Base-by-base conservation (phyloP, 2,888 invertebrate genomes). In the Spicauda simplicius region DNA sequence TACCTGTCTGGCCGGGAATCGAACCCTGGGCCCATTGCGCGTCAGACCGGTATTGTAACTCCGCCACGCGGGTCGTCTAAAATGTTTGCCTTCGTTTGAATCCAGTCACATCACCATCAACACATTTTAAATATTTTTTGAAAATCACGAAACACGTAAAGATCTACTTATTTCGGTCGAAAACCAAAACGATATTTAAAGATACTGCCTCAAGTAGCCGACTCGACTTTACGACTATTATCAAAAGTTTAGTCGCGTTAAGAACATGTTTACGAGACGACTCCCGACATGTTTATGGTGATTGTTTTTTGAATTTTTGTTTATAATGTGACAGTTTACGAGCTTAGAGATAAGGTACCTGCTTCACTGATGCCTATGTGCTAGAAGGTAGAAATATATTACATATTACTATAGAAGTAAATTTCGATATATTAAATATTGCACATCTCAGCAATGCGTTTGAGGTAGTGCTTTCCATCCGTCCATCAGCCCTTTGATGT, bases 321-420 rank as follows among this genome's bases (percentile, higher is more conserved):
- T 71, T 69, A 68, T 65, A 64, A 71, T 68, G 72, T 74, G 74
- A 71, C 71, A 71, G 70, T 72, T 72, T 68, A 72, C 62, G 69
- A 56, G 62, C 45, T 30, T 11, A 41, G 41, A 11, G 41, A 41
- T 57, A 41, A 64, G 25, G 41, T n/a, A 18, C 11, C 19, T 60
- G 66, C 50, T 63, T 59, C 33, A 54, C 12, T n/a, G 58, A 57
- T 7, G 5, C 19, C 48, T 33, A n/a, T 20, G 48, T 53, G 14
- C 8, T 59, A 41, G 10, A 2, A 41, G 7, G 1, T 2, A 25
- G 25, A 5, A 25, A 25, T 4, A 4, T 25, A 25, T 25, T 25
- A 5, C 5, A n/a, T n/a, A n/a, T n/a, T n/a, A n/a, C n/a, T n/a
- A n/a, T n/a, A n/a, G n/a, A n/a, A n/a, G n/a, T n/a, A n/a, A n/a